A percentile compares a stretch with the other conserved stretches of the same genome.
Evolutionary conservation across 2,113 vertebrate species (phyloP).

Genomic region (Ophthalmolycus amberensis): DNA sequence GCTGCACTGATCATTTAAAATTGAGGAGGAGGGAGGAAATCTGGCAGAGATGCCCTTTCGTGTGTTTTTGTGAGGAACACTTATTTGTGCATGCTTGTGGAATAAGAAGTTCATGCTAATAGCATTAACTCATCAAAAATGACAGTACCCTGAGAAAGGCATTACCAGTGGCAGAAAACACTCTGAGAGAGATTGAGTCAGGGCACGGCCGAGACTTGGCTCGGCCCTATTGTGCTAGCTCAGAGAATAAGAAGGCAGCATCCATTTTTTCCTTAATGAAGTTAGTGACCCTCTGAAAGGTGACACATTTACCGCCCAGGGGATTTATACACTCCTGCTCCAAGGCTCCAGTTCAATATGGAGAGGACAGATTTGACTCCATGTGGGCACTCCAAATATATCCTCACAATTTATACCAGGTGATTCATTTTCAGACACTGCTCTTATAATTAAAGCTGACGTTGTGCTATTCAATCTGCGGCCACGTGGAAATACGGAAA

Average conservation of each 20-base stretch:
- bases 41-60: background rate
- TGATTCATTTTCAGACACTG: conserved; percentile 62
- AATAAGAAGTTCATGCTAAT: conserved; percentile 65
- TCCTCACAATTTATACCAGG: conserved; percentile 70
- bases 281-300: conserved; percentile 87
- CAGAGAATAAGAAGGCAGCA: conserved; percentile 79
- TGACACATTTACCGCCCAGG: conserved; percentile 85
- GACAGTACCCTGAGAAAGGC: conserved; percentile 65
- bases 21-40: background rate
- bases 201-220: conserved; percentile 58
- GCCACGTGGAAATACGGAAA: conserved; percentile 7
- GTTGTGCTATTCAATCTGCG: conserved; percentile 47
- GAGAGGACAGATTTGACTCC: conserved; percentile 79
- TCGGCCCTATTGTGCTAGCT: conserved; percentile 72
- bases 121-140: conserved; percentile 69
- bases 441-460: conserved; percentile 71
- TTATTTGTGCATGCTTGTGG: conserved; percentile 23
- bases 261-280: conserved; percentile 86
- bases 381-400: conserved; percentile 71
- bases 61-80: background rate
- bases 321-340: conserved; percentile 85
- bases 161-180: conserved; percentile 65
- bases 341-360: conserved; percentile 78
- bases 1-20: conserved; percentile 74
- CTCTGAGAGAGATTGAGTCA: conserved; percentile 71